Conservation (phyloP, 2,888 invertebrate species). For the Macrosiphum euphorbiae region DNA sequence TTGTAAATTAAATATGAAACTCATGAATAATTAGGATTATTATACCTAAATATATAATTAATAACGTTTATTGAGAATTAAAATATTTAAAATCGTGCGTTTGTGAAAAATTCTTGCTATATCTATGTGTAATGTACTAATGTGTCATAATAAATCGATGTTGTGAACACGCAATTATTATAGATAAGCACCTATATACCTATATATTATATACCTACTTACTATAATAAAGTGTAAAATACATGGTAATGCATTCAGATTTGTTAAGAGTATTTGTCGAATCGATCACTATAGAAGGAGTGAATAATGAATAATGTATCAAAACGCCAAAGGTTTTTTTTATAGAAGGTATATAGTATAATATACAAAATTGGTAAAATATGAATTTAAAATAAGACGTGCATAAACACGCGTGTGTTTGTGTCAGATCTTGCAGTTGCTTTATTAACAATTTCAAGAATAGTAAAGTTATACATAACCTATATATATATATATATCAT, state of each 20-base stretch:
- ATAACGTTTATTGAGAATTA: background rate
- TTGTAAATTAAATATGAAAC: background rate
- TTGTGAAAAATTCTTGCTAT: background rate
- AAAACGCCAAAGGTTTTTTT: background rate
- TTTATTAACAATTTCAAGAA: background rate
- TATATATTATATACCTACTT: background rate
- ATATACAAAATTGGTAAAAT: background rate
- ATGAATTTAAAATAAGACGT: background rate
- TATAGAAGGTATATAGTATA: no score
- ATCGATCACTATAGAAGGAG: background rate
- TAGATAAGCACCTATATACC: background rate
- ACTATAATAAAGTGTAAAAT: background rate
- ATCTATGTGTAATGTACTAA: background rate
- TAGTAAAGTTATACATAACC: background rate
- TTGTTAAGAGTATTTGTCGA: background rate
- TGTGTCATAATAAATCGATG: background rate
- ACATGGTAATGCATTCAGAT: slow-evolving; percentile 6
- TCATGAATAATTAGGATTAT: background rate
- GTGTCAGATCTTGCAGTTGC: background rate
- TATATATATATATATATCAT: background rate
- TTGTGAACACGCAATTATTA: background rate
- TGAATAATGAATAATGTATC: slow-evolving; percentile 2
- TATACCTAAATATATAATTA: background rate
- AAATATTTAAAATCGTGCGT: slow-evolving; percentile 1
- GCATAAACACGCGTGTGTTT: background rate